These are phyloP conservation scores for Torymus tubicola DNA, from an alignment of 2,888 invertebrate genomes.

Conservation along the genomic window DNA sequence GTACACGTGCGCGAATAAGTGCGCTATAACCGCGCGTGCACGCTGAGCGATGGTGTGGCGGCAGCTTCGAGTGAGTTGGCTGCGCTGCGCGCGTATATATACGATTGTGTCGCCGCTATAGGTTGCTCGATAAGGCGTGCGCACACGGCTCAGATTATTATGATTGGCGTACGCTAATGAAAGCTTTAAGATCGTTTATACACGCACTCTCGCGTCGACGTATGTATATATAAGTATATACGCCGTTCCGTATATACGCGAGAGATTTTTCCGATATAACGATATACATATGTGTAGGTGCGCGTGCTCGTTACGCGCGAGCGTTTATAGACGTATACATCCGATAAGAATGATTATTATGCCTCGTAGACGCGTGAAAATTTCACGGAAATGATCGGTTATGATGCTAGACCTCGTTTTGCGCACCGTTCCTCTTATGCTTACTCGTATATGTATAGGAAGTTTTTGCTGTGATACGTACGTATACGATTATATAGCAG, in stretches of 20 bases:
- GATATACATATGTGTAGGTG: neutral
- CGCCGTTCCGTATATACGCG: neutral
- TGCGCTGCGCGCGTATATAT: too few relatives aligned
- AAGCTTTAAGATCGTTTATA: conserved; percentile 29
- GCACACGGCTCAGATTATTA: conserved; percentile 15
- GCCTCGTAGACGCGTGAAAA: conserved; percentile 18
- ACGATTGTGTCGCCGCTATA: neutral
- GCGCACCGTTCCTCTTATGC: too few relatives aligned
- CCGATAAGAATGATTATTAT: conserved; percentile 26
- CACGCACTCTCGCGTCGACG: neutral
- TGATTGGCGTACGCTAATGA: conserved; percentile 20
- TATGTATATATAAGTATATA: too few relatives aligned
- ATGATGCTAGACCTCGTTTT: neutral
- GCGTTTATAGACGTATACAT: neutral
- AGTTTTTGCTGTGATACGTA: too few relatives aligned
- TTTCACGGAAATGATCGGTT: conserved; percentile 2
- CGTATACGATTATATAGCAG: too few relatives aligned
- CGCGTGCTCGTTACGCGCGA: neutral
- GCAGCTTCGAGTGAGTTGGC: too few relatives aligned
- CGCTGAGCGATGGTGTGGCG: too few relatives aligned
- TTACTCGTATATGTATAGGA: too few relatives aligned
- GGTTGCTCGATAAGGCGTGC: conserved; percentile 12
- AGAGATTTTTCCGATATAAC: conserved; percentile 9
- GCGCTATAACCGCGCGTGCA: too few relatives aligned
- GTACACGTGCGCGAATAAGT: too few relatives aligned